Percentiles rank a stretch among this genome's conserved stretches.
Evolutionary conservation across 2,888 invertebrate species (phyloP).

Genomic region (Opisthograptis luteolata): DNA sequence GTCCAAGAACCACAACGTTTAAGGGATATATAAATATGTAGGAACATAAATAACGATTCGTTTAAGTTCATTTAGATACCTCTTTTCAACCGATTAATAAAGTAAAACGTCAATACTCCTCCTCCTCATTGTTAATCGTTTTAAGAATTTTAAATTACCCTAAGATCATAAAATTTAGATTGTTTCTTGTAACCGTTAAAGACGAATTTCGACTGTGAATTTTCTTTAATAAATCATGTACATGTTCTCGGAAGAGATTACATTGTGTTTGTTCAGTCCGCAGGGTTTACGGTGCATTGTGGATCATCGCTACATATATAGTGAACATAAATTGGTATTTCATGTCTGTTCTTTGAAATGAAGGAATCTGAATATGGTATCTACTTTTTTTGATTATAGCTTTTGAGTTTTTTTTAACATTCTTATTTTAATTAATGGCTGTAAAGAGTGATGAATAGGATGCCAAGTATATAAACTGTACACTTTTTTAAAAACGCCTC

Average conservation of each 20-base stretch:
- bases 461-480: no score
- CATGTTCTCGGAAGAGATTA: slow-evolving; percentile 62
- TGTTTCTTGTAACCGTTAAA: slow-evolving; percentile 52
- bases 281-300: slow-evolving; percentile 62
- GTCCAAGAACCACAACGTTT: no score
- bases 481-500: no score
- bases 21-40: no score
- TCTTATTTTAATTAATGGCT: no score
- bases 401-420: neutral
- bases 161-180: slow-evolving; percentile 55
- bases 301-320: slow-evolving; percentile 32
- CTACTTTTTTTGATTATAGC: neutral
- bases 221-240: slow-evolving; percentile 65
- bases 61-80: no score
- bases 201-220: slow-evolving; percentile 59
- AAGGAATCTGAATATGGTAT: neutral
- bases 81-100: no score
- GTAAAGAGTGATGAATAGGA: no score
- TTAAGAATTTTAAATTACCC: slow-evolving; percentile 50
- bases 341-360: slow-evolving; percentile 14
- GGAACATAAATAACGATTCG: no score
- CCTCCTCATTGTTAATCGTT: slow-evolving; percentile 37
- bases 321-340: slow-evolving; percentile 34
- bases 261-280: slow-evolving; percentile 65
- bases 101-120: slow-evolving; percentile 2